phyloP scores from a whole-genome alignment of 1,140 invertebrate genomes.

The Tetragonula clypearis region DNA sequence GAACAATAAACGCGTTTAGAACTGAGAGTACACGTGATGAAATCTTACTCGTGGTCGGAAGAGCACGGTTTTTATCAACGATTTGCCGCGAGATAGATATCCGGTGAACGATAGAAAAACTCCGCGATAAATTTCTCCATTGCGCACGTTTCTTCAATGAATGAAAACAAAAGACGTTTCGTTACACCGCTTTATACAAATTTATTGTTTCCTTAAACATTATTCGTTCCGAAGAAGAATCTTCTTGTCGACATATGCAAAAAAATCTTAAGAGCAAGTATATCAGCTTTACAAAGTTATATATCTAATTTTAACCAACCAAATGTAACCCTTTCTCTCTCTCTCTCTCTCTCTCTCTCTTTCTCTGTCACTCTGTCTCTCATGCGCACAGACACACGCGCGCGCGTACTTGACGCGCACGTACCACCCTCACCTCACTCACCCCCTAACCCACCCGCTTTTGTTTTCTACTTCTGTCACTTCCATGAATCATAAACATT shows the following conservation, averaged over 20 bases:
- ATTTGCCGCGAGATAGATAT: background rate
- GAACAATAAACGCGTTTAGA: background rate
- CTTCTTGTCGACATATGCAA: slow-evolving; percentile 73
- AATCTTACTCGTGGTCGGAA: background rate
- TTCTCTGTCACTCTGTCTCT: slow-evolving; percentile 44
- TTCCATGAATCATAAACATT: background rate
- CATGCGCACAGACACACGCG: background rate
- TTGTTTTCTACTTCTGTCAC: background rate
- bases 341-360: slow-evolving; percentile 49
- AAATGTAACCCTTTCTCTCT: slow-evolving; percentile 34
- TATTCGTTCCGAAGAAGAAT: slow-evolving; percentile 62
- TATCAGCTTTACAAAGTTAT: slow-evolving; percentile 76
- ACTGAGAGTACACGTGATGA: background rate
- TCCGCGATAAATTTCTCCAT: background rate
- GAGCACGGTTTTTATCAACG: slow-evolving; percentile 2
- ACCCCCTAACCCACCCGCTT: background rate
- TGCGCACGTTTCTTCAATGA: slow-evolving; percentile 1
- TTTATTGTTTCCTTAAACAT: slow-evolving; percentile 79
- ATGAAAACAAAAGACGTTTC: slow-evolving; percentile 53
- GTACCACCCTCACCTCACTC: background rate
- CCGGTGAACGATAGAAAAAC: background rate
- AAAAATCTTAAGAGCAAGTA: slow-evolving; percentile 75
- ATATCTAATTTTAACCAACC: slow-evolving; percentile 62
- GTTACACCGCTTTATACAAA: slow-evolving; percentile 80
- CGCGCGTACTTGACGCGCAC: background rate